Evolutionary conservation across 2,797 vertebrate species (phyloP).

Genomic region (Catharus ustulatus): DNA sequence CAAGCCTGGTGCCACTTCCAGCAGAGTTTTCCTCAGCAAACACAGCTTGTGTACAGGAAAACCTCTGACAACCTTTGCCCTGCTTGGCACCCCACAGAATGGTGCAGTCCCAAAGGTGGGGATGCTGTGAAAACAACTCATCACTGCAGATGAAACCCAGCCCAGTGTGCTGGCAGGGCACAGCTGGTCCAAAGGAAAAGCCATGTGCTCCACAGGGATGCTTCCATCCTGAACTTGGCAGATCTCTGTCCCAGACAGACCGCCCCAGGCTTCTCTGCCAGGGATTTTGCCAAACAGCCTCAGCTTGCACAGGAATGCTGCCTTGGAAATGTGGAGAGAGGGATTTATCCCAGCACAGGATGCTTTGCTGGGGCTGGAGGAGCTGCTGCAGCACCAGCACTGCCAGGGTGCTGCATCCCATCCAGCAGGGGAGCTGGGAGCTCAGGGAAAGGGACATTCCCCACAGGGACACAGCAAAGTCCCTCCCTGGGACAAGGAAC

Average conservation of each 20-base stretch:
- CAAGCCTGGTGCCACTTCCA: neutral
- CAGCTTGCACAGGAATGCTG: neutral
- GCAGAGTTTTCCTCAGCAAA: conserved; percentile 7
- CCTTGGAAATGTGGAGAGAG: neutral
- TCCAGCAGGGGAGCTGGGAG: neutral
- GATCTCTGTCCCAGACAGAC: neutral
- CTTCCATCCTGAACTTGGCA: neutral
- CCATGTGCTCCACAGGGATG: neutral
- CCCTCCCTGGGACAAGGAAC: neutral
- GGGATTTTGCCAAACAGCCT: neutral
- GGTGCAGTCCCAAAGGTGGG: neutral
- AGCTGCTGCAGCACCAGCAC: neutral
- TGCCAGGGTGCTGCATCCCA: neutral
- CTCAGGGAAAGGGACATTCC: neutral
- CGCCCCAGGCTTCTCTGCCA: rapidly evolving
- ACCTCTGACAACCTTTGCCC: conserved; percentile 7
- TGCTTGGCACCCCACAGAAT: rapidly evolving
- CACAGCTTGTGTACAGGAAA: conserved; percentile 22
- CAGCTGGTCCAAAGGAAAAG: neutral
- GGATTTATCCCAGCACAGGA: neutral
- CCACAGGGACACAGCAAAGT: neutral
- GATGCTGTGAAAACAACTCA: neutral
- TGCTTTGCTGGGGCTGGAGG: neutral
- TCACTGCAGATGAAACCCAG: rapidly evolving
- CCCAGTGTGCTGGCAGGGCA: rapidly evolving